phyloP scores from a whole-genome alignment of 2,888 invertebrate species.

The Platycheirus albimanus region DNA sequence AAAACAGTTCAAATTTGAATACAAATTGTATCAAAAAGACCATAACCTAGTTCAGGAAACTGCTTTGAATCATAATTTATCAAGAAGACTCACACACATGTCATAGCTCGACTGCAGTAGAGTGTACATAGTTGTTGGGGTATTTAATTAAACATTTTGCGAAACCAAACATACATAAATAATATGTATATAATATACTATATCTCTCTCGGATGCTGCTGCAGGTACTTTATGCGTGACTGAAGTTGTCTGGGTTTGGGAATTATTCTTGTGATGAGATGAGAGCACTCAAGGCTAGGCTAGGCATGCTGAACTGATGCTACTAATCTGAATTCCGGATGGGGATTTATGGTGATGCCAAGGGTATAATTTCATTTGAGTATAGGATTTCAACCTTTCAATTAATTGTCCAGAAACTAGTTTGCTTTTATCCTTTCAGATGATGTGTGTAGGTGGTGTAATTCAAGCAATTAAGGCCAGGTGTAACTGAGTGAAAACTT shows the following conservation, averaged over 20 bases:
- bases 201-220: constrained; percentile 14
- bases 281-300: constrained; percentile 3
- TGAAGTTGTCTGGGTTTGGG: constrained; percentile 29
- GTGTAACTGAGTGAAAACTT: no score
- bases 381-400: constrained; percentile 34
- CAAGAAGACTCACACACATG: neutral
- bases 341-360: constrained; percentile 34
- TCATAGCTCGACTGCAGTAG: neutral
- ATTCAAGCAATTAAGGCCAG: neutral
- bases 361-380: constrained; percentile 38
- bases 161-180: no score
- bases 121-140: neutral
- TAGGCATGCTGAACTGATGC: neutral
- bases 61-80: neutral
- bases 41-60: neutral
- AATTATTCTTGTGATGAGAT: constrained; percentile 34
- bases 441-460: no score
- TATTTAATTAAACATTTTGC: constrained; percentile 21
- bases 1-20: neutral
- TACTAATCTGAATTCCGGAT: constrained; percentile 24
- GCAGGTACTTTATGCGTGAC: constrained; percentile 26
- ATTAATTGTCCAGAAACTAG: constrained; percentile 40
- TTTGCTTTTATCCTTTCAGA: constrained; percentile 1
- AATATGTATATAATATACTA: neutral
- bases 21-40: neutral